Conservation (phyloP, 2,113 vertebrate species). For the Pitta sordida region DNA sequence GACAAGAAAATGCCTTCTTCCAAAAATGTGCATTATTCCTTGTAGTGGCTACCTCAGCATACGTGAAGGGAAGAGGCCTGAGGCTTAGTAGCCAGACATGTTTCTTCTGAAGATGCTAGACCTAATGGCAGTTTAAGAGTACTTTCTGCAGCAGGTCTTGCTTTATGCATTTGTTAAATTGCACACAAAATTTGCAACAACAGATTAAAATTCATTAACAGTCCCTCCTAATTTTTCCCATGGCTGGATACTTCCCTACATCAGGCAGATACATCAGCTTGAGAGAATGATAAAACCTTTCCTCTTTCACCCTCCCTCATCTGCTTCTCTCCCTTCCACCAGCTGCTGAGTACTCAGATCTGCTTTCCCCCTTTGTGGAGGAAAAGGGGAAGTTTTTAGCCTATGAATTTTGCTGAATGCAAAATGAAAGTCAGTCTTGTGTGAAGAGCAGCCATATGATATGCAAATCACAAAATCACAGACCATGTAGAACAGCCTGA, state of each 20-base stretch:
- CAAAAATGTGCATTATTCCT: neutral
- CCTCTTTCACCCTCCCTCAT: neutral
- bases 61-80: neutral
- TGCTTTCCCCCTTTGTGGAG: accelerated
- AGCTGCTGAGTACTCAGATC: neutral
- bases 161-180: neutral
- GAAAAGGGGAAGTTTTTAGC: neutral
- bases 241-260: neutral
- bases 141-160: neutral
- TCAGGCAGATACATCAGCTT: neutral
- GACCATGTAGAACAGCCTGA: neutral
- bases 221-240: neutral
- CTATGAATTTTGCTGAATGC: neutral
- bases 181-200: neutral
- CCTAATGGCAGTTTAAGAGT: neutral
- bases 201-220: neutral
- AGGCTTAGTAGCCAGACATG: neutral
- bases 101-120: neutral
- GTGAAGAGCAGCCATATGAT: neutral
- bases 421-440: neutral
- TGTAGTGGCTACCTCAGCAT: neutral
- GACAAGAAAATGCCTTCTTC: neutral
- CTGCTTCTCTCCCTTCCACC: neutral
- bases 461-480: slow-evolving; percentile 25
- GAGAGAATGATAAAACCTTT: neutral